Base-by-base conservation (phyloP, 1,140 invertebrate genomes). In the Cepaea nemoralis region DNA sequence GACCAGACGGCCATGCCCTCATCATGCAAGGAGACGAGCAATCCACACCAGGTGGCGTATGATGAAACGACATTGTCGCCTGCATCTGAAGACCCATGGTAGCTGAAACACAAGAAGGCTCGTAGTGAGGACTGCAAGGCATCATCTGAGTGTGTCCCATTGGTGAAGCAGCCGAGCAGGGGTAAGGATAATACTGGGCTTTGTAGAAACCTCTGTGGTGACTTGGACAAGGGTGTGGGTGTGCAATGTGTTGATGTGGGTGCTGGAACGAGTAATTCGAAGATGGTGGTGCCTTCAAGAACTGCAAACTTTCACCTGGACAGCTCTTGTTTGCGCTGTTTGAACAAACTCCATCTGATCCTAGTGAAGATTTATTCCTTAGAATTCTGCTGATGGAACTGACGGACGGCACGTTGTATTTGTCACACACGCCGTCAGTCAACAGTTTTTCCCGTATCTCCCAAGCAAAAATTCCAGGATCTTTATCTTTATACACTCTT, bases 331-430 rank as follows among this genome's bases (percentile, higher is more conserved):
- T 75, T 27, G 45, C 77, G 45, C 76, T 45, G 50, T 24, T 55
- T 59, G 77, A 55, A 22, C 39, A 37, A n/a, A 33, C 50, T 24
- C 70, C 98, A n/a, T 42, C n/a, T 42, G 70, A 39, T 8, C 70
- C 39, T 1, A 10, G 70, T 95, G 94, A 40, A 97, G 93, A 82
- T 98, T 90, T 90, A 89, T 97, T 97, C 73, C 96, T 93, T 19
- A 89, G 73, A 78, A 89, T 89, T 96, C 98, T 95, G 93, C 99
- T 99, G 88, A 99, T 99, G 84, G 97, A 99, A 84, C 97, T 98
- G 73, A 99, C 98, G 86, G 96, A 98, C 88, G 98, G 98, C 86
- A 99, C 98, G 92, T 99, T 99, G 92, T 99, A 98, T 92, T 98
- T 97, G 82, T 98, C 98, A 92, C 98, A 99, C 88, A 99, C 97